Conservation (phyloP, 2,797 vertebrate genomes). For the Pachyuromys duprasi region DNA sequence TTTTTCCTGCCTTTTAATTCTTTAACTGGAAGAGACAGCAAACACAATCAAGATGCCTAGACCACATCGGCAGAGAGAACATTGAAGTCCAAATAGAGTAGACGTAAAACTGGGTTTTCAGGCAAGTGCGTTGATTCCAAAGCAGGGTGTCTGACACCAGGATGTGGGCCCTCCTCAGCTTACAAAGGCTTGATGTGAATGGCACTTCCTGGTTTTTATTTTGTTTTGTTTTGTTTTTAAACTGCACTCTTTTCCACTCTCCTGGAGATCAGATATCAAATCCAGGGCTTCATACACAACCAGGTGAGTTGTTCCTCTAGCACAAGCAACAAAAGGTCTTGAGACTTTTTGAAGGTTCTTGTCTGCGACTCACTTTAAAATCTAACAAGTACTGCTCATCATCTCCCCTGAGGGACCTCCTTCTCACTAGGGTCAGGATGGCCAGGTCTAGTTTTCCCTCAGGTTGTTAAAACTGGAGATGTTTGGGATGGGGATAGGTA, state of each 20-base stretch:
- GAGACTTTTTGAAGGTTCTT: background rate
- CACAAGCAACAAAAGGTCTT: background rate
- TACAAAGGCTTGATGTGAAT: background rate
- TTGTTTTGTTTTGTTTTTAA: background rate
- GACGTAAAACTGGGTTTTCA: background rate
- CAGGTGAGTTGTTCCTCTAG: background rate
- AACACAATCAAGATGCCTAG: background rate
- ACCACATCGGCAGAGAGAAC: background rate
- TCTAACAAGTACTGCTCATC: background rate
- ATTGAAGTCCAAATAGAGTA: background rate
- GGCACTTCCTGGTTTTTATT: background rate
- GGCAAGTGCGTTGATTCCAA: background rate
- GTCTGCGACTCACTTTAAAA: background rate
- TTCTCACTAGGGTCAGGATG: background rate
- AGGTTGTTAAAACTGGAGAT: background rate
- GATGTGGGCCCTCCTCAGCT: background rate
- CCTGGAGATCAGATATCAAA: background rate
- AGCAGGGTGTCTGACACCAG: background rate
- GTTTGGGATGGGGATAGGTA: background rate
- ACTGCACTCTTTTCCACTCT: background rate
- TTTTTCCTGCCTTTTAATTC: background rate
- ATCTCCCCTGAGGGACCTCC: fast-evolving
- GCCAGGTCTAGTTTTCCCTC: background rate
- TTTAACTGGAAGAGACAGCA: too few relatives aligned
- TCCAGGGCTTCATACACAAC: background rate